phyloP scores from a whole-genome alignment of 2,797 vertebrate genomes.

The Myotis findleyi region DNA sequence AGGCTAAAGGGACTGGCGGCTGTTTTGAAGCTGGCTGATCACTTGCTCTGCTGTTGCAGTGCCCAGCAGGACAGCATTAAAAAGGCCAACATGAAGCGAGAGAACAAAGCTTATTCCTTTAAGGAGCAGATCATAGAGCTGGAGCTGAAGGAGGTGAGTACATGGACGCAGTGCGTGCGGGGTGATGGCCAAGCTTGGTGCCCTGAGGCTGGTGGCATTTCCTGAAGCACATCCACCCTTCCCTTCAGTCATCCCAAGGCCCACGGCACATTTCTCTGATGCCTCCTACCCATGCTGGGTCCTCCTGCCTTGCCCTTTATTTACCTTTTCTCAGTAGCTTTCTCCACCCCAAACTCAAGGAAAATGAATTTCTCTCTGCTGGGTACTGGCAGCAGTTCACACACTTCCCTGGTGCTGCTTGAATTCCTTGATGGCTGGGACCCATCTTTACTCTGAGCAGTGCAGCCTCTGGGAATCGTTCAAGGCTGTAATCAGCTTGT shows the following conservation, averaged over 20 bases:
- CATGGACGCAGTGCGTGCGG: background rate
- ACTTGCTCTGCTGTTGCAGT: slow-evolving; percentile 84
- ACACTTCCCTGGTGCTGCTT: background rate
- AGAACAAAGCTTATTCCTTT: slow-evolving; percentile 99
- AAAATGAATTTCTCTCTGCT: background rate
- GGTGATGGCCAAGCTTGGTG: background rate
- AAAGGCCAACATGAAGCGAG: slow-evolving; percentile 97
- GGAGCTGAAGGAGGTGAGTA: slow-evolving; percentile 96
- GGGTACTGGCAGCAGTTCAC: background rate
- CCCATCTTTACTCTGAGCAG: background rate
- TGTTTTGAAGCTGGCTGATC: slow-evolving; percentile 16
- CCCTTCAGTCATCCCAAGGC: background rate
- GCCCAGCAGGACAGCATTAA: slow-evolving; percentile 96
- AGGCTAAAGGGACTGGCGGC: background rate
- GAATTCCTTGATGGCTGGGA: background rate
- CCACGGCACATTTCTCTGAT: background rate
- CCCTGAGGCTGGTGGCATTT: background rate
- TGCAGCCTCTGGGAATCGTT: background rate
- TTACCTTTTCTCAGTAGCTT: background rate
- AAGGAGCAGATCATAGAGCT: slow-evolving; percentile 99
- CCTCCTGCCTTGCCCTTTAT: background rate
- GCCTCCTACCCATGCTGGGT: background rate
- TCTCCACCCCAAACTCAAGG: background rate
- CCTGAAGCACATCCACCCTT: background rate
- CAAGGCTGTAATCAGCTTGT: background rate